Evolutionary conservation across 2,797 vertebrate genomes (phyloP).

Genomic region (Pyrocephalus nanus): DNA sequence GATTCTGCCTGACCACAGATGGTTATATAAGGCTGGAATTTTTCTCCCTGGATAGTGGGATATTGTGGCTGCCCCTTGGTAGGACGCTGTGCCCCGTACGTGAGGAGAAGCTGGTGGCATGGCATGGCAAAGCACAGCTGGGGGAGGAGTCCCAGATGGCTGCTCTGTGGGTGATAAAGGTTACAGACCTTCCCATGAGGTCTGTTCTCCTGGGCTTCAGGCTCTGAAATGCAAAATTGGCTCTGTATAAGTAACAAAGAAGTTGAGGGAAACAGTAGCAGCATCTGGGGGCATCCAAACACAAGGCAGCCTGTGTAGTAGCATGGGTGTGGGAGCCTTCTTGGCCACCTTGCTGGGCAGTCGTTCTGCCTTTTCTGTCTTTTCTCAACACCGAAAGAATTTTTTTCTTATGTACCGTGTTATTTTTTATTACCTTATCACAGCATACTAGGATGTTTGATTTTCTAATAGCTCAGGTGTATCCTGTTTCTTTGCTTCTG

Average conservation of each 20-base stretch:
- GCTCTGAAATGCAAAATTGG: neutral
- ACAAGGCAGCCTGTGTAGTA: fast-evolving
- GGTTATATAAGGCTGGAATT: neutral
- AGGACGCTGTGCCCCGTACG: fast-evolving
- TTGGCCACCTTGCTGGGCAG: neutral
- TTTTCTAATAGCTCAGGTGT: neutral
- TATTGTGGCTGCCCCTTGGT: neutral
- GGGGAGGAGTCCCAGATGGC: neutral
- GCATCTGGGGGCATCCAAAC: fast-evolving
- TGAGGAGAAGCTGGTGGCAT: neutral
- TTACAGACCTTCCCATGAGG: neutral
- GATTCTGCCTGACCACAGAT: neutral
- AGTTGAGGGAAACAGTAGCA: neutral
- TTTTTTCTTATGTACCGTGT: neutral
- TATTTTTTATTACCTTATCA: neutral
- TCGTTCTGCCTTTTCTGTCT: neutral
- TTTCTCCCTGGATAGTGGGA: neutral
- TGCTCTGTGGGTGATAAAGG: fast-evolving
- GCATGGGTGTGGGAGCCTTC: neutral
- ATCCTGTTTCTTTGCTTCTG: neutral
- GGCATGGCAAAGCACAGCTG: neutral
- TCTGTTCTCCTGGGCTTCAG: fast-evolving
- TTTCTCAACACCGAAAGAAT: neutral
- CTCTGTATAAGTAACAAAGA: neutral
- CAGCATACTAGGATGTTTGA: neutral